Evolutionary conservation across 2,888 invertebrate genomes (phyloP).

Genomic region (Cantharis nigra): DNA sequence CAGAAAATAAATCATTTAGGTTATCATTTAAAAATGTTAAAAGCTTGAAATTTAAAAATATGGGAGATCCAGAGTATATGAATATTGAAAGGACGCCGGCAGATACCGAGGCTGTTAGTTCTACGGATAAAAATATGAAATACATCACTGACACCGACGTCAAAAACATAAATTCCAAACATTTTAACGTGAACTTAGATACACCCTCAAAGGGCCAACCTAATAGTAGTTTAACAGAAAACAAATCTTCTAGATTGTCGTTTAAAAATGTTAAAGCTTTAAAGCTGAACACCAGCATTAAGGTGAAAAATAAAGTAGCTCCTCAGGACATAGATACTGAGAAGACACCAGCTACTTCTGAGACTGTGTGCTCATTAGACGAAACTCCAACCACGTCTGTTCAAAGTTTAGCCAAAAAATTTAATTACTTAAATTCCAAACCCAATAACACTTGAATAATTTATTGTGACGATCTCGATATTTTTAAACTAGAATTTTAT

Average conservation of each 20-base stretch:
- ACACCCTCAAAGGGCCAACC: not conserved
- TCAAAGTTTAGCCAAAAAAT: constrained; percentile 40
- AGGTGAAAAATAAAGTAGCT: constrained; percentile 19
- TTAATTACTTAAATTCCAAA: constrained; percentile 27
- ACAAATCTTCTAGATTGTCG: constrained; percentile 33
- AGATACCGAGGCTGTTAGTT: not conserved
- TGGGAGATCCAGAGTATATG: not conserved
- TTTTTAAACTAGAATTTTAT: not conserved
- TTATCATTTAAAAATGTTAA: constrained; percentile 48
- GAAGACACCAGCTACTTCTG: constrained; percentile 39
- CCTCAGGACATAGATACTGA: not conserved
- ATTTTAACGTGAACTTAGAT: not conserved
- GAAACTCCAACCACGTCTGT: constrained; percentile 36
- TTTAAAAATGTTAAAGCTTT: constrained; percentile 47
- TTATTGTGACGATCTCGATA: not conserved
- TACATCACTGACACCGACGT: not conserved
- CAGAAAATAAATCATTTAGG: constrained; percentile 33
- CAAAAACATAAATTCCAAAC: not conserved
- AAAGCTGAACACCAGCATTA: constrained; percentile 39
- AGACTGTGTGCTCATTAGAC: constrained; percentile 34
- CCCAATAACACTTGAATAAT: not conserved
- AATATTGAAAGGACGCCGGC: not conserved
- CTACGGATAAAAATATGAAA: not conserved
- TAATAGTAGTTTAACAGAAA: constrained; percentile 39
- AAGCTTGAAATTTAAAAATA: constrained; percentile 34